Evolutionary conservation across 2,888 invertebrate species (phyloP).

Genomic region (Drosophila melanosoma): DNA sequence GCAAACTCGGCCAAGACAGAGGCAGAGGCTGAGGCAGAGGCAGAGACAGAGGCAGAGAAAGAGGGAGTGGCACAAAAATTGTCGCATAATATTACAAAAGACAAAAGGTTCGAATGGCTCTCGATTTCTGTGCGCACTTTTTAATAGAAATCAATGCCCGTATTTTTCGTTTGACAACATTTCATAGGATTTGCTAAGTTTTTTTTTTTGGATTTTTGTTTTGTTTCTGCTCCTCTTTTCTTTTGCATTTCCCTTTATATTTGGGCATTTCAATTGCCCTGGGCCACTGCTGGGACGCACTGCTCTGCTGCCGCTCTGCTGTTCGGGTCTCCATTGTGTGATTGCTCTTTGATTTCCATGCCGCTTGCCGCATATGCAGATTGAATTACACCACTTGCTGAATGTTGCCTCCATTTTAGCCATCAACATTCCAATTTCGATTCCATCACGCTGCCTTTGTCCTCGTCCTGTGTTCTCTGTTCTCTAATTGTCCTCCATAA

Average conservation of each 20-base stretch:
- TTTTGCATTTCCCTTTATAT: constrained; percentile 53
- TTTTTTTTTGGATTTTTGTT: constrained; percentile 4
- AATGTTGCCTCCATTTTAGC: constrained; percentile 37
- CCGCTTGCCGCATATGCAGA: constrained; percentile 68
- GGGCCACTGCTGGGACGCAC: background rate
- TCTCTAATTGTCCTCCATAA: constrained; percentile 70
- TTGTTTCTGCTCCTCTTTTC: constrained; percentile 15
- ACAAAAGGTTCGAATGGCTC: constrained; percentile 69
- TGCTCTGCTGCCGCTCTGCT: background rate
- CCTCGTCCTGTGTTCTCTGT: constrained; percentile 19
- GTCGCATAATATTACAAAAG: constrained; percentile 82
- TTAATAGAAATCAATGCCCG: constrained; percentile 79
- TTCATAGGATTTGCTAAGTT: constrained; percentile 55
- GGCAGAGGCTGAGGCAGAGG: background rate
- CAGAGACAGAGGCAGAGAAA: background rate
- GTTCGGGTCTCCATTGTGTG: constrained; percentile 33
- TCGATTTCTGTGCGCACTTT: constrained; percentile 39
- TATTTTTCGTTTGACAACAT: constrained; percentile 80
- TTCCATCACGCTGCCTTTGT: constrained; percentile 17
- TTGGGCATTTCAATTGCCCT: constrained; percentile 62
- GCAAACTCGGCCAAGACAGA: constrained; percentile 8
- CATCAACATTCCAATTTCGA: constrained; percentile 15
- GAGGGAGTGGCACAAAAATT: constrained; percentile 32
- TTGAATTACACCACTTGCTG: constrained; percentile 74
- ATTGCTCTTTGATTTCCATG: constrained; percentile 60